Evolutionary conservation across 2,888 invertebrate genomes (phyloP).

Genomic region (Lasioglossum malachurum): DNA sequence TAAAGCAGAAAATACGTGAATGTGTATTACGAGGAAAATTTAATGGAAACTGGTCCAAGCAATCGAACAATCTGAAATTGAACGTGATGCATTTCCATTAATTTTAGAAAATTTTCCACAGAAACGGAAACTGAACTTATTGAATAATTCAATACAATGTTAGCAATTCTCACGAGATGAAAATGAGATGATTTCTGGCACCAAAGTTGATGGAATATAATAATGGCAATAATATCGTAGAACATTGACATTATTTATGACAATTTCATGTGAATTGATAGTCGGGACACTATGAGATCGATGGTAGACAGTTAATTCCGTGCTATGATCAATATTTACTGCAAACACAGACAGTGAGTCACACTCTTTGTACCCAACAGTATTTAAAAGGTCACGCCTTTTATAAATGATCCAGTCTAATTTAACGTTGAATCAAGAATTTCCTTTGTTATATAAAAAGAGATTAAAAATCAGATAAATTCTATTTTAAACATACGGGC

Average conservation of each 20-base stretch:
- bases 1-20: background rate
- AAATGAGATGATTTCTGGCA: no score
- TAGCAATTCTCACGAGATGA: background rate
- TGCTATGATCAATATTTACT: background rate
- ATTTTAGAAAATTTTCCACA: background rate
- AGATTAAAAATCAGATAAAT: no score
- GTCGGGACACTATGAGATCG: background rate
- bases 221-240: background rate
- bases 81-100: background rate
- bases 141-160: background rate
- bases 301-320: background rate
- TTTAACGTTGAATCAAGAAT: background rate
- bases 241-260: background rate
- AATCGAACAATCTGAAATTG: background rate
- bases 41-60: background rate
- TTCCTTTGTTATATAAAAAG: no score
- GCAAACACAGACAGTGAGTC: background rate
- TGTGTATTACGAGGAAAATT: background rate
- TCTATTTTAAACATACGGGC: no score
- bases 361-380: background rate
- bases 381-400: background rate
- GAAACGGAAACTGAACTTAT: background rate
- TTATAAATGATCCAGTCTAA: background rate
- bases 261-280: background rate
- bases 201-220: background rate